Percentiles rank a stretch among this genome's conserved stretches.
phyloP scores from a whole-genome alignment of 2,113 vertebrate genomes.

The Dasyurus viverrinus region DNA sequence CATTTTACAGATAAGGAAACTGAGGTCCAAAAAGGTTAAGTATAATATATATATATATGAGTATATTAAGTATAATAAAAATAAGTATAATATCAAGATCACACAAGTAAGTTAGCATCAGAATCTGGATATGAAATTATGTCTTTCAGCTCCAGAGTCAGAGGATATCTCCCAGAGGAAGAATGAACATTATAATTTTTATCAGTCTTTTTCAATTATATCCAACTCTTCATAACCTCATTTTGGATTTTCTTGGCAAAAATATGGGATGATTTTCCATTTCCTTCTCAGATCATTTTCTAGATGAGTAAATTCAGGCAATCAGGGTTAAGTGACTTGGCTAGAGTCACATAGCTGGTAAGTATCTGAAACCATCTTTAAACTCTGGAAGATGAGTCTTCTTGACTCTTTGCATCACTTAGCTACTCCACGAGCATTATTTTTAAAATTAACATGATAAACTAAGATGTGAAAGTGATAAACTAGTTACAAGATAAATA shows the following conservation, averaged over 20 bases:
- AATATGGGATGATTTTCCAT: not conserved
- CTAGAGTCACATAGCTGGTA: not conserved
- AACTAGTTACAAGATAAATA: not conserved
- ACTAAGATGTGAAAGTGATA: not conserved
- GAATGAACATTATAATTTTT: not conserved
- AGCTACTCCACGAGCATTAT: not conserved
- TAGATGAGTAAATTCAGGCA: not conserved
- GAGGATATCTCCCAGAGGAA: not conserved
- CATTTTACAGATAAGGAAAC: not conserved
- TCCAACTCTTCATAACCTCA: not conserved
- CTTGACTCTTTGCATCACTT: not conserved
- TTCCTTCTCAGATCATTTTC: not conserved
- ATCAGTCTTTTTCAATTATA: not conserved
- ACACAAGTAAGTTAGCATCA: not conserved
- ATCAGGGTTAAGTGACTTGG: not conserved
- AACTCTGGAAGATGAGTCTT: not conserved
- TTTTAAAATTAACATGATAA: no score
- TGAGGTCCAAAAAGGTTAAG: not conserved
- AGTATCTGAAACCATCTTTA: not conserved
- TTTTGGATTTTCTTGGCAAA: not conserved
- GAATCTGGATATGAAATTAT: not conserved
- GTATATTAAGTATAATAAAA: no score
- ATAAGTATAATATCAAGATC: not conserved
- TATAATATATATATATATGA: not conserved
- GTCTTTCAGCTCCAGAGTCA: not conserved